A percentile compares a stretch with the other conserved stretches of the same genome.
These are phyloP conservation scores for Lasioglossum morio DNA, from an alignment of 2,888 invertebrate species.

Conservation along the genomic window DNA sequence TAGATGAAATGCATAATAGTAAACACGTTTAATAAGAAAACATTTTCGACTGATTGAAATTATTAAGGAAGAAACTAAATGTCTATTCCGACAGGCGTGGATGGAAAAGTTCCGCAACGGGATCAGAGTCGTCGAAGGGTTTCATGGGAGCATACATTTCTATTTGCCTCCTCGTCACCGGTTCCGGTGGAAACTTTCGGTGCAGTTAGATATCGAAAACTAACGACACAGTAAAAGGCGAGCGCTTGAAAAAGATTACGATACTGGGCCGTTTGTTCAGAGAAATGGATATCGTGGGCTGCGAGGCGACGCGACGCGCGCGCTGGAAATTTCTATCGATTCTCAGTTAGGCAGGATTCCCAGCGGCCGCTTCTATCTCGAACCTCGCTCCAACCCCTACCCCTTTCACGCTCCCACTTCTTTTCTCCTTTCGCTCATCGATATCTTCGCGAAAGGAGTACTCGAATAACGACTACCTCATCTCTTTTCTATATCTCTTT, in stretches of 20 bases:
- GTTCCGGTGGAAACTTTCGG: slow-evolving; percentile 50
- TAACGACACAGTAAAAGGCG: slow-evolving; percentile 56
- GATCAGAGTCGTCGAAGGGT: background rate
- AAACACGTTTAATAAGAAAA: background rate
- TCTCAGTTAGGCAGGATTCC: slow-evolving; percentile 67
- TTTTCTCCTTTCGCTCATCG: slow-evolving; percentile 45
- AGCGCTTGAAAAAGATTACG: slow-evolving; percentile 67
- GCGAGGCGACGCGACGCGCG: slow-evolving; percentile 53
- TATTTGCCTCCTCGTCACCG: slow-evolving; percentile 45
- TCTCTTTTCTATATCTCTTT: slow-evolving; percentile 35
- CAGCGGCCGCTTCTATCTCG: slow-evolving; percentile 48
- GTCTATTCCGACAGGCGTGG: background rate
- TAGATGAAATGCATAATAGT: background rate
- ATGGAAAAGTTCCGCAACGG: slow-evolving; percentile 1
- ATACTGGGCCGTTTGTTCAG: slow-evolving; percentile 67
- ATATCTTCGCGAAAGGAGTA: slow-evolving; percentile 53
- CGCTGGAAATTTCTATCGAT: slow-evolving; percentile 72
- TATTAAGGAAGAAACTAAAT: background rate
- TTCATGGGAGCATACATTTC: slow-evolving; percentile 33
- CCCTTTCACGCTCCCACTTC: slow-evolving; percentile 18
- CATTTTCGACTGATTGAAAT: background rate
- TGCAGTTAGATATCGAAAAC: slow-evolving; percentile 59
- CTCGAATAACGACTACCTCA: slow-evolving; percentile 60
- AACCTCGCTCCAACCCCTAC: slow-evolving; percentile 9
- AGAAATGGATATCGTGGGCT: slow-evolving; percentile 61